These are phyloP conservation scores for Carettochelys insculpta DNA, from an alignment of 2,113 vertebrate species.

Conservation along the genomic window DNA sequence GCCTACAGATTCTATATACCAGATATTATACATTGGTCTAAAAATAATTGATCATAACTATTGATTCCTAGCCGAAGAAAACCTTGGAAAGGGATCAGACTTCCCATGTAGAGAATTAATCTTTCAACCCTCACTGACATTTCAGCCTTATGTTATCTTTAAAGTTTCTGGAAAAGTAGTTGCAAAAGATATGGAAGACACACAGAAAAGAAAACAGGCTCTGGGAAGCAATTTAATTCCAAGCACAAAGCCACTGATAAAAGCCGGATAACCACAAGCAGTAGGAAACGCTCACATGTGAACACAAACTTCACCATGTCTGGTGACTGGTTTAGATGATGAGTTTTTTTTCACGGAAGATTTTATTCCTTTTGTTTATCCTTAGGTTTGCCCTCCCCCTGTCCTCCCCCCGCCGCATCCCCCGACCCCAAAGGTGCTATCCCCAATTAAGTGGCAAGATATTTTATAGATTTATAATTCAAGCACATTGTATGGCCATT, in stretches of 20 bases:
- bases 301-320: conserved; percentile 50
- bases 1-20: conserved; percentile 52
- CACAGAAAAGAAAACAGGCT: conserved; percentile 64
- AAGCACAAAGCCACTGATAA: conserved; percentile 67
- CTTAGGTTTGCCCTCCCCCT: no score
- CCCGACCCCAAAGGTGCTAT: conserved; percentile 76
- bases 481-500: conserved; percentile 82
- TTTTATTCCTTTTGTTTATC: conserved; percentile 76
- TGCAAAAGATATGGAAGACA: conserved; percentile 69
- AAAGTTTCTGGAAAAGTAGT: conserved; percentile 58
- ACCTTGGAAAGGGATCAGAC: conserved; percentile 71
- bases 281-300: conserved; percentile 41
- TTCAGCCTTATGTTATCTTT: conserved; percentile 59
- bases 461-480: conserved; percentile 73
- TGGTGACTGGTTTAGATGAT: conserved; percentile 12
- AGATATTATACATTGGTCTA: conserved; percentile 53
- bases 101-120: conserved; percentile 66
- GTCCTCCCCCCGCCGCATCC: no score
- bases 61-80: conserved; percentile 70
- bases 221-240: conserved; percentile 65
- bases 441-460: conserved; percentile 70
- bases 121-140: conserved; percentile 59
- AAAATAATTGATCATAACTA: conserved; percentile 53
- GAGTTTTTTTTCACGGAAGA: conserved; percentile 43
- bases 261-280: conserved; percentile 59